These are phyloP conservation scores for Eptatretus atami DNA, from an alignment of 2,797 vertebrate species.

Conservation along the genomic window DNA sequence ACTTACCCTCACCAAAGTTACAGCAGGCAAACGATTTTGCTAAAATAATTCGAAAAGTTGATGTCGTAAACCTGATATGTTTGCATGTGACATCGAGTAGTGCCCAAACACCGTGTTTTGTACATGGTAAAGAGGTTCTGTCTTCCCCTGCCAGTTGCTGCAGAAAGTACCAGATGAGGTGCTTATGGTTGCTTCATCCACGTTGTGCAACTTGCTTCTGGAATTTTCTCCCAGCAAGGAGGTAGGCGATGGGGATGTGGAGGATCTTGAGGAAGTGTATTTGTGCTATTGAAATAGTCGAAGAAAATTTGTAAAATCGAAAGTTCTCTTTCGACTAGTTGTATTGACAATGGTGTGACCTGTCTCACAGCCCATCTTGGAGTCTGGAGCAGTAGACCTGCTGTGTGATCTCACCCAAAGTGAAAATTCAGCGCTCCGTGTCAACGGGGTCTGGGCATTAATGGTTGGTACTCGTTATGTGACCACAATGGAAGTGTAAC, in stretches of 20 bases:
- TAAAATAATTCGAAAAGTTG: no score
- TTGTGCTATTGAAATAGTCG: no score
- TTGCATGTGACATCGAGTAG: no score
- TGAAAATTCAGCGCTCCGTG: slow-evolving; percentile 69
- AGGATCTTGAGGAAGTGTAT: no score
- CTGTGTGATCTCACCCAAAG: slow-evolving; percentile 91
- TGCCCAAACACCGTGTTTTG: no score
- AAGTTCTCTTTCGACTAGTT: no score
- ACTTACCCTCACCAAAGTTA: no score
- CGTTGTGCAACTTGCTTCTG: slow-evolving; percentile 86
- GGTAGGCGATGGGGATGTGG: slow-evolving; percentile 18
- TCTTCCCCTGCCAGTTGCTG: slow-evolving; percentile 29
- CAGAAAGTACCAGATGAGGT: slow-evolving; percentile 96
- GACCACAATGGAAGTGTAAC: not conserved
- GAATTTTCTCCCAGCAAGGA: slow-evolving; percentile 99
- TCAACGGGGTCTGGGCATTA: slow-evolving; percentile 95
- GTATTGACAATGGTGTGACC: not conserved
- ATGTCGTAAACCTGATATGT: no score
- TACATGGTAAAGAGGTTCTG: not conserved
- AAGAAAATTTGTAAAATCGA: no score
- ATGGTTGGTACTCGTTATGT: slow-evolving; percentile 39
- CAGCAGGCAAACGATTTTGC: no score
- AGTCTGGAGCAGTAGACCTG: slow-evolving; percentile 83
- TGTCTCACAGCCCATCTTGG: slow-evolving; percentile 49
- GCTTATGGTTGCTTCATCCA: slow-evolving; percentile 82